A percentile compares a stretch with the other conserved stretches of the same genome.
These are phyloP conservation scores for Sphaerophoria taeniata DNA, from an alignment of 2,888 invertebrate species.

Conservation along the genomic window DNA sequence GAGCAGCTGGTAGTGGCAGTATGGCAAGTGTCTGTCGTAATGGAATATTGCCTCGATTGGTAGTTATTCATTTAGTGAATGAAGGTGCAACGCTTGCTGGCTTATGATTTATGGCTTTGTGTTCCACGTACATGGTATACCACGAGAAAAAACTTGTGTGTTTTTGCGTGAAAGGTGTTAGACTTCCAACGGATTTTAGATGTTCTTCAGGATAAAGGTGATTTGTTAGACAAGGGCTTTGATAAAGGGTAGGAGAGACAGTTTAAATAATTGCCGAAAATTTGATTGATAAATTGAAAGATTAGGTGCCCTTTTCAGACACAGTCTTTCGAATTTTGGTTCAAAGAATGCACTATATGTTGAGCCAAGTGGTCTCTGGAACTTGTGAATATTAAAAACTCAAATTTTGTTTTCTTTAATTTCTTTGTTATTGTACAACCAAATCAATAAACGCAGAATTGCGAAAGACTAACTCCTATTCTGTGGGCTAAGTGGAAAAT, in stretches of 20 bases:
- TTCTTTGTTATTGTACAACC: too few relatives aligned
- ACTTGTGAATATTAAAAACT: too few relatives aligned
- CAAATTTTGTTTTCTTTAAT: too few relatives aligned
- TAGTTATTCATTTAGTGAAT: constrained; percentile 58
- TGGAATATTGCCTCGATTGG: constrained; percentile 56
- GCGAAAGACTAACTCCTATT: not conserved
- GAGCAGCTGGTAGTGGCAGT: constrained; percentile 30
- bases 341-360: too few relatives aligned
- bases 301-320: constrained; percentile 15
- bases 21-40: constrained; percentile 52
- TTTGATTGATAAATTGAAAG: constrained; percentile 19
- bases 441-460: too few relatives aligned
- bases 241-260: constrained; percentile 23
- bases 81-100: constrained; percentile 48
- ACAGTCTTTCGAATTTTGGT: not conserved
- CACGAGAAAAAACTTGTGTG: constrained; percentile 41
- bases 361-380: too few relatives aligned
- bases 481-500: not conserved
- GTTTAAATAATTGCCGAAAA: constrained; percentile 48
- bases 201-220: constrained; percentile 15
- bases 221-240: constrained; percentile 46
- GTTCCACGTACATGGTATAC: not conserved
- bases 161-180: constrained; percentile 10
- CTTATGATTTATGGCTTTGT: constrained; percentile 51
- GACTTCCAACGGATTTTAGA: constrained; percentile 6